Base-by-base conservation (phyloP, 2,888 invertebrate species). In the Anodontia alba region DNA sequence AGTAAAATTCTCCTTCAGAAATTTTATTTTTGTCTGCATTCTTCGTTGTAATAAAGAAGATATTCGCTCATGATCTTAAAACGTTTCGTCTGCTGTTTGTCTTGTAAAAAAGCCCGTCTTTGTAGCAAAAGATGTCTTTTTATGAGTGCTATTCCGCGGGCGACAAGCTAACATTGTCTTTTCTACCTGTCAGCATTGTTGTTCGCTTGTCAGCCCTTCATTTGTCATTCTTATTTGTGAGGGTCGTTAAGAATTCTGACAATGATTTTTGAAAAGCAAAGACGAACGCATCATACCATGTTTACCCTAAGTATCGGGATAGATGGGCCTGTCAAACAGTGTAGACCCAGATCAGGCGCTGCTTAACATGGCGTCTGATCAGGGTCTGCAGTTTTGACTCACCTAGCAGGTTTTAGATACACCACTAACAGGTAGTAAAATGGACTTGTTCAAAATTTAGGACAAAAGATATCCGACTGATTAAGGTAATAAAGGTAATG, bases 181-280 rank as follows among this genome's bases (percentile, higher is more conserved):
- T 12, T 38, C 26, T 54, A 26, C 26, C 49, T 49, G 49, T 49
- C 49, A 49, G 12, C 49, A 17, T 49, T 49, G 49, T 49, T 49
- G 49, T 49, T 49, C 49, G 49, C 49, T 49, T 54, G 54, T 54
- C 54, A 54, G 23, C 15, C 54, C 23, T 54, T 26, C 54, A 54
- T 54, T 54, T 54, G 26, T 54, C 54, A 26, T 26, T 26, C 23
- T 23, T 54, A 7, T 54, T 49, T 20, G 17, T 20, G 46, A 54
- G 54, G 54, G 54, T 54, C 54, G 54, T 54, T 54, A 23, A 54
- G 15, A 42, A 42, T 10, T 42, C 7, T 7, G 42, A 42, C 42
- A 42, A 7, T 42, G 42, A 42, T 10, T n/a, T n/a, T n/a, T n/a
- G n/a, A n/a, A n/a, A n/a, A n/a, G n/a, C n/a, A n/a, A n/a, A n/a